Conservation (phyloP, 2,888 invertebrate genomes). For the Leucophora obtusa region DNA sequence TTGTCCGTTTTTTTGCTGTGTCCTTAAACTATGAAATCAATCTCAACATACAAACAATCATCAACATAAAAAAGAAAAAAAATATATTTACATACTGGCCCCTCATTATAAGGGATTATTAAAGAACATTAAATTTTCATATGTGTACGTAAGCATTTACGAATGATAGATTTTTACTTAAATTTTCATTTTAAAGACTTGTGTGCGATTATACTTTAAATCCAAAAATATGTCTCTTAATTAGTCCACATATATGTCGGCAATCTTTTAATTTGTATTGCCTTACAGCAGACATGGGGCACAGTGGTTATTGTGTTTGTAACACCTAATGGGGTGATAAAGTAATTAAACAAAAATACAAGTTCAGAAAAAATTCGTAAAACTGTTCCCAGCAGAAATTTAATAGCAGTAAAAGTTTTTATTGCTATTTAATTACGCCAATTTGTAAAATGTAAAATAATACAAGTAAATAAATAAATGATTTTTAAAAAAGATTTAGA, state of each 20-base stretch:
- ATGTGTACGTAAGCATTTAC: not conserved
- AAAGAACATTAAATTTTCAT: slow-evolving; percentile 16
- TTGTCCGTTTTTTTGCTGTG: slow-evolving; percentile 30
- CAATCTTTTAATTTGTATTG: not conserved
- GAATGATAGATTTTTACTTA: slow-evolving; percentile 1
- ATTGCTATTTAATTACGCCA: too few relatives aligned
- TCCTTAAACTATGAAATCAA: slow-evolving; percentile 58
- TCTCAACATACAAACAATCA: slow-evolving; percentile 46
- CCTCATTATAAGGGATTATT: slow-evolving; percentile 59
- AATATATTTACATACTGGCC: slow-evolving; percentile 50
- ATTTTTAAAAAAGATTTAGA: too few relatives aligned
- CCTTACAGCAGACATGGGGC: not conserved
- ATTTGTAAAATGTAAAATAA: too few relatives aligned
- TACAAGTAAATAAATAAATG: too few relatives aligned
- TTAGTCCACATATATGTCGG: not conserved
- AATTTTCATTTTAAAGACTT: slow-evolving; percentile 2
- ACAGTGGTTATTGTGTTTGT: not conserved
- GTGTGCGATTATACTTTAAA: not conserved
- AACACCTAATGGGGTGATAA: not conserved
- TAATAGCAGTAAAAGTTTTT: not conserved
- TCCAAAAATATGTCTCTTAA: not conserved
- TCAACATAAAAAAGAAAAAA: slow-evolving; percentile 24
- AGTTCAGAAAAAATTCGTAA: too few relatives aligned
- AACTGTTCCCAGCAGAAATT: not conserved
- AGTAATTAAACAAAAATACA: too few relatives aligned